These are phyloP conservation scores for Clivina fossor DNA, from an alignment of 2,888 invertebrate species.

Conservation along the genomic window DNA sequence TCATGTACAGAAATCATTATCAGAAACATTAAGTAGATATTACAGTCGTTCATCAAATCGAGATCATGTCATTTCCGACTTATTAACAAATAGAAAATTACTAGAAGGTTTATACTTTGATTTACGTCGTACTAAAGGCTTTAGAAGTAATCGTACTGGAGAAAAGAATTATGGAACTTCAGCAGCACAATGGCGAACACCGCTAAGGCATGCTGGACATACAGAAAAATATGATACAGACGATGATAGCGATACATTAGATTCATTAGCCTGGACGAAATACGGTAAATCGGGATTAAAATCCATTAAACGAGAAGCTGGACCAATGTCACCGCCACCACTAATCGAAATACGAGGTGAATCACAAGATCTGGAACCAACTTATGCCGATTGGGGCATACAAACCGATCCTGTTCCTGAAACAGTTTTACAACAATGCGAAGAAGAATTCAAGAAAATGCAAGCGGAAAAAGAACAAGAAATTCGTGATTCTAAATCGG, in stretches of 20 bases:
- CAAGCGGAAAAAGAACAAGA: slow-evolving; percentile 55
- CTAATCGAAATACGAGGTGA: slow-evolving; percentile 68
- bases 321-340: slow-evolving; percentile 61
- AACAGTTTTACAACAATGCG: slow-evolving; percentile 55
- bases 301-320: slow-evolving; percentile 8
- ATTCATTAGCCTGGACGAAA: slow-evolving; percentile 41
- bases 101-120: slow-evolving; percentile 75
- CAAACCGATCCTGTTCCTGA: slow-evolving; percentile 67
- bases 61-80: slow-evolving; percentile 70
- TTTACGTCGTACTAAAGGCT: slow-evolving; percentile 66
- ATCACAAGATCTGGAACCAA: slow-evolving; percentile 58
- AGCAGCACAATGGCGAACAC: slow-evolving; percentile 39
- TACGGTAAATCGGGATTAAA: slow-evolving; percentile 35
- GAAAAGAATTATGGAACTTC: too few relatives aligned
- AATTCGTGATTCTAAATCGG: slow-evolving; percentile 47
- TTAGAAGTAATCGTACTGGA: slow-evolving; percentile 51
- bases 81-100: slow-evolving; percentile 71
- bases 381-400: slow-evolving; percentile 57
- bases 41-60: slow-evolving; percentile 66
- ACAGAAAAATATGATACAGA: slow-evolving; percentile 42
- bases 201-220: slow-evolving; percentile 42
- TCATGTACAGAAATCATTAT: slow-evolving; percentile 60
- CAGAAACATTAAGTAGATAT: slow-evolving; percentile 69
- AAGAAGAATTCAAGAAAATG: slow-evolving; percentile 54
- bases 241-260: slow-evolving; percentile 41